Evolutionary conservation across 2,888 invertebrate genomes (phyloP).

Genomic region (Athetis lepigone): DNA sequence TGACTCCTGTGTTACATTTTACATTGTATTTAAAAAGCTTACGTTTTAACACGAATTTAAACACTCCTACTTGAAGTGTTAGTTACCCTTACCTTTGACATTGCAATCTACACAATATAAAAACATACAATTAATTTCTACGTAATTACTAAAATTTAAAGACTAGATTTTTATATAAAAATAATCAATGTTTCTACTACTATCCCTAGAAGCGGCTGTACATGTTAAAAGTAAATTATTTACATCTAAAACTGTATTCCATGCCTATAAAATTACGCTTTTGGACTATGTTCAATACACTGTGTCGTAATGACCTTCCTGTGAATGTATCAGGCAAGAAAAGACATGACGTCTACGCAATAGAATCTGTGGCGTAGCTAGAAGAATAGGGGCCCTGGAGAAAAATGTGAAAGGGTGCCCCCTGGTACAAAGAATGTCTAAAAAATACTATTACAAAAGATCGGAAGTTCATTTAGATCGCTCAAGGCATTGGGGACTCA

Average conservation of each 20-base stretch:
- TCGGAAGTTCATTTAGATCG: too few relatives aligned
- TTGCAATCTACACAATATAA: slow-evolving; percentile 48
- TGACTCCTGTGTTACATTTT: slow-evolving; percentile 71
- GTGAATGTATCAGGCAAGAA: too few relatives aligned
- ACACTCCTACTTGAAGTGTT: slow-evolving; percentile 52
- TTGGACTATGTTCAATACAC: too few relatives aligned
- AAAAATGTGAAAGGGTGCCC: too few relatives aligned
- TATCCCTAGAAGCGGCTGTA: slow-evolving; percentile 67
- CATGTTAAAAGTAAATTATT: slow-evolving; percentile 60
- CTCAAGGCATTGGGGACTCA: too few relatives aligned
- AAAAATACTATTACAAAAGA: too few relatives aligned
- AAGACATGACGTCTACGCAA: too few relatives aligned
- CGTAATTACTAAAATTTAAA: slow-evolving; percentile 46
- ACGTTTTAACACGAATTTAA: slow-evolving; percentile 35
- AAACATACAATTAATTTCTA: slow-evolving; percentile 50
- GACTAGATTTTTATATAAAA: slow-evolving; percentile 66
- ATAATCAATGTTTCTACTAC: slow-evolving; percentile 68
- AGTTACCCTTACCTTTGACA: slow-evolving; percentile 56
- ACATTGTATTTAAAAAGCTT: slow-evolving; percentile 37
- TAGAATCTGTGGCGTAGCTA: too few relatives aligned
- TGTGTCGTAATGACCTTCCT: too few relatives aligned
- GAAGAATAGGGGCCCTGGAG: too few relatives aligned
- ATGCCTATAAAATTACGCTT: slow-evolving; percentile 46
- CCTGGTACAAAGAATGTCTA: too few relatives aligned
- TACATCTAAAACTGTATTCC: slow-evolving; percentile 53